Conservation (phyloP, 2,888 invertebrate genomes). For the Caenorhabditis japonica region DNA sequence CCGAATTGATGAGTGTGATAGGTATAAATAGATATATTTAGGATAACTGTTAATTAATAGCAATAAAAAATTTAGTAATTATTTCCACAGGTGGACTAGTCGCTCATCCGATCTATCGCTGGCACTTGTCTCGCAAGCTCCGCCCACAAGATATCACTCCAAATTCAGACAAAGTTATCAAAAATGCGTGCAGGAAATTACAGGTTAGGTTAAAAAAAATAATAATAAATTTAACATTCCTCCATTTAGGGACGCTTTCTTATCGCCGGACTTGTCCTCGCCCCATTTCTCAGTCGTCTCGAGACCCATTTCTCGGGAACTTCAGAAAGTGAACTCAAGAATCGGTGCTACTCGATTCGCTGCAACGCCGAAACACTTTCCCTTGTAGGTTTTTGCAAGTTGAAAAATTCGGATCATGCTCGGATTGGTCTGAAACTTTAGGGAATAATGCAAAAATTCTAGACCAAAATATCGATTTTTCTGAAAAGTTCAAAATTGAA, state of each 20-base stretch:
- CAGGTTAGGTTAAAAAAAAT: constrained; percentile 22
- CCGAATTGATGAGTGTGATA: constrained; percentile 67
- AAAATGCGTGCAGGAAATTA: constrained; percentile 66
- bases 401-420: not conserved
- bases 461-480: too few relatives aligned
- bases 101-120: constrained; percentile 72
- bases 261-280: constrained; percentile 65
- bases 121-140: constrained; percentile 62
- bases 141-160: constrained; percentile 69
- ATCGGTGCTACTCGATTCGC: constrained; percentile 70
- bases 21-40: constrained; percentile 54
- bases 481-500: too few relatives aligned
- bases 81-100: constrained; percentile 72
- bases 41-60: not conserved
- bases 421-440: too few relatives aligned
- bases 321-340: constrained; percentile 56
- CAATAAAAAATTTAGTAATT: too few relatives aligned
- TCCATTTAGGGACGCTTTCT: constrained; percentile 66
- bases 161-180: constrained; percentile 73
- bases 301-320: constrained; percentile 42
- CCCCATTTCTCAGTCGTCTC: constrained; percentile 61
- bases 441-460: too few relatives aligned
- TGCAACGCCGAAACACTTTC: constrained; percentile 59
- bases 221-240: too few relatives aligned
- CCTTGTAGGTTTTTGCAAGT: constrained; percentile 46